These are phyloP conservation scores for Hiodon alosoides DNA, from an alignment of 2,113 vertebrate genomes.

Conservation along the genomic window DNA sequence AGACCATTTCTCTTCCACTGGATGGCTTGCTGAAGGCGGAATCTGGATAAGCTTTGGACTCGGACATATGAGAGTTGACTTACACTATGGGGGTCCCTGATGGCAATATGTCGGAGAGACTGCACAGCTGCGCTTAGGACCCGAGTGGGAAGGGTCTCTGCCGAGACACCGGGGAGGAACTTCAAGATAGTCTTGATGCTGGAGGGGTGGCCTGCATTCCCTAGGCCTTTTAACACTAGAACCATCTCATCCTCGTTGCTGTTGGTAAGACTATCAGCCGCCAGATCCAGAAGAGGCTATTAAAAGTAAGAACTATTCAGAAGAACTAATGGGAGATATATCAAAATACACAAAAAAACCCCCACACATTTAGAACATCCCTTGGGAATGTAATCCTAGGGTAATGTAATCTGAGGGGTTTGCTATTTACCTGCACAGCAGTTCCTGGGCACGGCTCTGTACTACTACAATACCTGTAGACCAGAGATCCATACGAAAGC, in stretches of 20 bases:
- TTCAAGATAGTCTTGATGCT: constrained; percentile 74
- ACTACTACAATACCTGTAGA: constrained; percentile 63
- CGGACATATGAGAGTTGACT: constrained; percentile 24
- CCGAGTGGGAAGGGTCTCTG: constrained; percentile 48
- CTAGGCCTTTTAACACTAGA: constrained; percentile 71
- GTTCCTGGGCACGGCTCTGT: constrained; percentile 52
- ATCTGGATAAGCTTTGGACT: too few relatives aligned
- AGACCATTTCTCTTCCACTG: too few relatives aligned
- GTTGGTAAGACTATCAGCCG: constrained; percentile 54
- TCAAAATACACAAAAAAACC: too few relatives aligned
- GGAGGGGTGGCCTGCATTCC: constrained; percentile 71
- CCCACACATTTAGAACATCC: not conserved
- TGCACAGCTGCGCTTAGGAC: constrained; percentile 67
- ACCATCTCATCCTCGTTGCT: constrained; percentile 61
- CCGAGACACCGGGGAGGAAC: constrained; percentile 64
- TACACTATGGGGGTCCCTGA: constrained; percentile 67
- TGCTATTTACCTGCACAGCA: constrained; percentile 64
- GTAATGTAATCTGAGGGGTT: not conserved
- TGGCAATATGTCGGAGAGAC: constrained; percentile 68
- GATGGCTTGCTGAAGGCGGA: too few relatives aligned
- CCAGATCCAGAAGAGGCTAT: constrained; percentile 73
- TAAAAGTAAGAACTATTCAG: constrained; percentile 25
- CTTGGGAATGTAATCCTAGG: not conserved
- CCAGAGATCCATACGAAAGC: constrained; percentile 71
- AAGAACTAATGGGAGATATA: too few relatives aligned